Percentiles rank a stretch among this genome's conserved stretches.
Conservation (phyloP, 2,888 invertebrate genomes). For the Oasisia sp. region DNA sequence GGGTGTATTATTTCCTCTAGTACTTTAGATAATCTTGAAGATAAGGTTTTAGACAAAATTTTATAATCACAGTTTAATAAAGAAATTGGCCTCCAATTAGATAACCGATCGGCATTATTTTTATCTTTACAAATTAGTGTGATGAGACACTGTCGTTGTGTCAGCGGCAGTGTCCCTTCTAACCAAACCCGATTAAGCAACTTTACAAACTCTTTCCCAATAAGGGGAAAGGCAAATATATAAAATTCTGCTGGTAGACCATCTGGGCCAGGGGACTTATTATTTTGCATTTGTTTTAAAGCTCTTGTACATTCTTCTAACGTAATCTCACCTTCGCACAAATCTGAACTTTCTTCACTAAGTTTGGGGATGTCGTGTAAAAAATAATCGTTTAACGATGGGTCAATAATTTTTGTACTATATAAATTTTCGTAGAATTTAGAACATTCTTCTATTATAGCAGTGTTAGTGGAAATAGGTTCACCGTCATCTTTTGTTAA, state of each 20-base stretch:
- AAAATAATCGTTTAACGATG: not conserved
- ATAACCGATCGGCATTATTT: not conserved
- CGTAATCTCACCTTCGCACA: not conserved
- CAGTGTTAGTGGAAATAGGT: not conserved
- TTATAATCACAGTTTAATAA: too few species aligned
- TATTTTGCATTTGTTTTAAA: not conserved
- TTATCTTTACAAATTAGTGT: not conserved
- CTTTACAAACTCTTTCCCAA: not conserved
- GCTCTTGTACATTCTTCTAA: not conserved
- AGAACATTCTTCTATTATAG: not conserved
- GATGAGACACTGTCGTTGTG: not conserved
- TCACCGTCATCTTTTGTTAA: not conserved
- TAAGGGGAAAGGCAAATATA: not conserved
- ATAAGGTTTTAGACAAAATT: not conserved
- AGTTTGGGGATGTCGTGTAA: not conserved
- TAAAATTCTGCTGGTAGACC: not conserved
- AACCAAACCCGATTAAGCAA: not conserved
- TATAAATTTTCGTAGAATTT: not conserved
- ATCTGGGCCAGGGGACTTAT: not conserved
- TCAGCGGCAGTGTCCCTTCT: not conserved
- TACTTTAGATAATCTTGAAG: not conserved
- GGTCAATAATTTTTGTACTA: not conserved
- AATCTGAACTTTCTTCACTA: not conserved
- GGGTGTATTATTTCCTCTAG: not conserved
- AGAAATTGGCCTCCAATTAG: not conserved